Evolutionary conservation across 2,888 invertebrate genomes (phyloP), one percentile per base, ranked within the genome.

Genomic region (Trachelus tabidus): DNA sequence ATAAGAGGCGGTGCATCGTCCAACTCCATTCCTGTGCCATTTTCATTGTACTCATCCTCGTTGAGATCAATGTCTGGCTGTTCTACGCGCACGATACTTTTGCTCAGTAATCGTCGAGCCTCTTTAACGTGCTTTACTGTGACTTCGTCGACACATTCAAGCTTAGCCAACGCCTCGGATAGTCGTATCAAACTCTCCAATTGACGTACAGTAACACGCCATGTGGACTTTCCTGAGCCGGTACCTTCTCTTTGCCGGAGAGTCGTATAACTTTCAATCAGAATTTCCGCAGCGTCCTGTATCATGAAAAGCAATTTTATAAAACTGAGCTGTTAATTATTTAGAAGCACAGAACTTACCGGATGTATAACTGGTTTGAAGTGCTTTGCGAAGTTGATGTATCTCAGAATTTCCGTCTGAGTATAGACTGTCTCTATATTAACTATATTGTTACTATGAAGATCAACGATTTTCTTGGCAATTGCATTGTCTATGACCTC

Each of bases 181-280:
- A 99, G 94, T 15, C 99, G 96, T 87, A 99, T 95, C 95, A 99
- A 96, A 86, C 97, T 97, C 92, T 98, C 98, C 81, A 98, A 92
- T 90, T 99, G 99, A 0, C 99, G 94, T 33, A 99, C 99, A 0
- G 99, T 99, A 84, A 99, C 98, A 77, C 99, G 93, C 98, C 99
- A 99, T 0, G 98, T 95, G 76, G 95, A 96, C 90, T 94, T 95
- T 0, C 95, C 94, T 1, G 93, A 90, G 0, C 93, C 93, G 12
- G 94, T 93, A 4, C 95, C 95, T 91, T 99, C 99, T 2, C 98
- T 93, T 87, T 97, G 95, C 0, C 99, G 94, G 77, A 99, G 93
- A 82, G 95, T 94, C 30, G 96, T 96, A 92, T 99, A 99, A 92
- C 97, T 96, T 81, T 96, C 95, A 0, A 99, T 97, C 69, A 99